These are phyloP conservation scores for Meda fulgida DNA, from an alignment of 2,797 vertebrate species.

Conservation along the genomic window DNA sequence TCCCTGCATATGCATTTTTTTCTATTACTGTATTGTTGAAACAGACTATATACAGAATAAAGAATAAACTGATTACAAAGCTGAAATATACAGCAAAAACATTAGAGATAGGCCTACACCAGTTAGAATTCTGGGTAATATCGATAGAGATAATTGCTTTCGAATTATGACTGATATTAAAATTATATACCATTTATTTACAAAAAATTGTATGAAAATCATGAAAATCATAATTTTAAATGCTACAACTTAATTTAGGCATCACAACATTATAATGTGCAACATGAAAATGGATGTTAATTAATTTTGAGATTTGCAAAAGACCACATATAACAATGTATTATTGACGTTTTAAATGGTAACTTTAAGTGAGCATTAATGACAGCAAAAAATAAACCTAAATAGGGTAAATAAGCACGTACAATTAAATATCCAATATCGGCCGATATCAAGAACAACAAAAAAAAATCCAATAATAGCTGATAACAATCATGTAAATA, in stretches of 20 bases:
- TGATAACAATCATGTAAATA: background rate
- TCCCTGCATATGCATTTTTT: background rate
- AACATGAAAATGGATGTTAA: background rate
- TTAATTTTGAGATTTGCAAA: background rate
- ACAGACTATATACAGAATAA: background rate
- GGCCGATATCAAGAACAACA: background rate
- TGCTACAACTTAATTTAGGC: background rate
- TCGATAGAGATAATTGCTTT: background rate
- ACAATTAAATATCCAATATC: too few relatives aligned
- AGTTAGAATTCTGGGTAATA: background rate
- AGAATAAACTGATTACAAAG: background rate
- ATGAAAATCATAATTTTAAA: background rate
- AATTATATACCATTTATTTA: background rate
- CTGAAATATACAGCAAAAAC: background rate
- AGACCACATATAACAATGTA: background rate
- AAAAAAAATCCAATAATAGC: background rate
- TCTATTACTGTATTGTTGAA: background rate
- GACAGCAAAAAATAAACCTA: background rate
- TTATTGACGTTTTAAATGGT: background rate
- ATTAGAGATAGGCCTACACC: too few relatives aligned
- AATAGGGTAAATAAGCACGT: background rate
- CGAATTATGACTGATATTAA: background rate
- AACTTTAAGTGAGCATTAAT: background rate
- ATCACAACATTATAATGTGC: background rate
- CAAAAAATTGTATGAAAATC: too few relatives aligned